Evolutionary conservation across 1,140 invertebrate genomes (phyloP), one percentile per base, ranked within the genome.

Genomic region (Colletes latitarsis): DNA sequence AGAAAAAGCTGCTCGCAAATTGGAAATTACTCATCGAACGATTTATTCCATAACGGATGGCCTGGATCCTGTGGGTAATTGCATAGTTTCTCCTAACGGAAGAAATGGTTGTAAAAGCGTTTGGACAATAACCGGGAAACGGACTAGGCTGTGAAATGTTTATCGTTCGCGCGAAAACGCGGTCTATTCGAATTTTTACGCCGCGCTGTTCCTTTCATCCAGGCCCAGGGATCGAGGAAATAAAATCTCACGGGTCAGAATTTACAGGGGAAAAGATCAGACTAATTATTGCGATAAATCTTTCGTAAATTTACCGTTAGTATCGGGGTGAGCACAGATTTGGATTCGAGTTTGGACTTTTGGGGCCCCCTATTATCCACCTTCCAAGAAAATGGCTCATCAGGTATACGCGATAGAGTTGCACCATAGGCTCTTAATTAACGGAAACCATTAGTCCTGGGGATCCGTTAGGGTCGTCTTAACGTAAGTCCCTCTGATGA

Each of bases 21-120:
- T 52, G 60, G 17, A 74, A 74, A 49, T 49, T 53, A 52, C 60
- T 64, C 60, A 19, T 64, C 72, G 72, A 74, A 74, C 58, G 58
- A 74, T 74, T 63, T 52, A 53, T 53, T 14, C 60, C 15, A 17
- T 63, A 74, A 41, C 72, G 30, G 60, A 39, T 17, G 60, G 21
- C 72, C 72, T 64, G 72, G 14, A 64, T 74, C 60, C 30, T 41
- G 60, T 8, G 1, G 46, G 10, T 64, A 74, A 74, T 64, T 74
- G 62, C 30, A 39, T 53, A 64, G 60, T 53, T 72, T 72, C 69
- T 60, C 55, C 41, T 21, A 72, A 43, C 58, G 60, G 43, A 74
- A 74, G 57, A 74, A n/a, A 46, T 4, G 58, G n/a, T 63, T 17
- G 60, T 74, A 62, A 63, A 62, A 62, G 43, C 57, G 43, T 41